Base-by-base conservation (phyloP, 2,113 vertebrate genomes). In the Zosterops pallidus region DNA sequence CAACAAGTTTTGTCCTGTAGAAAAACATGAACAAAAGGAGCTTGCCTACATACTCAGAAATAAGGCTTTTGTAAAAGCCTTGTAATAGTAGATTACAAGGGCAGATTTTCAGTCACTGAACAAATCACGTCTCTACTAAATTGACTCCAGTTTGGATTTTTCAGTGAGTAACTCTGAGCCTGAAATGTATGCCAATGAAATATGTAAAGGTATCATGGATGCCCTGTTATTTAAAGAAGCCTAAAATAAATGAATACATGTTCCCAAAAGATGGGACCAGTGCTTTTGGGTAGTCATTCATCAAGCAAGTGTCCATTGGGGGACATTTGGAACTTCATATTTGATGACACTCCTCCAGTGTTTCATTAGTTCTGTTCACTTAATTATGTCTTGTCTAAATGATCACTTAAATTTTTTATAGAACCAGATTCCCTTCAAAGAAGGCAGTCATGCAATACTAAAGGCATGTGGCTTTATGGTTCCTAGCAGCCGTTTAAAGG, bases 341-440 rank as follows among this genome's bases (percentile, higher is more conserved):
- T 80, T 94, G 83, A 96, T 75, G 75, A 65, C 80, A 87, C 26
- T 94, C 53, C 79, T 85, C 69, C 77, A 85, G 93, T 41, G 44
- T 92, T 96, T 96, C 91, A 92, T 96, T 95, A 94, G 72, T 76
- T 86, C 87, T 94, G 86, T 95, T 96, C 94, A 93, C 56, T 94
- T 97, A 94, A 97, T 97, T 95, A 93, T 89, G 85, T 72, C 94
- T 94, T 95, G 87, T 95, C 93, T 94, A 96, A 97, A 93, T 89
- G 95, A 97, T 91, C 62, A 26, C 52, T 93, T 96, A 52, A 94
- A 92, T 90, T 90, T 94, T 96, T 96, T 68, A 96, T 71, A 80
- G 76, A 65, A 70, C 29, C 49, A 91, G 79, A 83, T 78, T 95
- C 69, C 78, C 52, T 90, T 90, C 92, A 84, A 90, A 90, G 86